A percentile compares a stretch with the other conserved stretches of the same genome.
Conservation (phyloP, 2,797 vertebrate species). For the Coregonus sp. region DNA sequence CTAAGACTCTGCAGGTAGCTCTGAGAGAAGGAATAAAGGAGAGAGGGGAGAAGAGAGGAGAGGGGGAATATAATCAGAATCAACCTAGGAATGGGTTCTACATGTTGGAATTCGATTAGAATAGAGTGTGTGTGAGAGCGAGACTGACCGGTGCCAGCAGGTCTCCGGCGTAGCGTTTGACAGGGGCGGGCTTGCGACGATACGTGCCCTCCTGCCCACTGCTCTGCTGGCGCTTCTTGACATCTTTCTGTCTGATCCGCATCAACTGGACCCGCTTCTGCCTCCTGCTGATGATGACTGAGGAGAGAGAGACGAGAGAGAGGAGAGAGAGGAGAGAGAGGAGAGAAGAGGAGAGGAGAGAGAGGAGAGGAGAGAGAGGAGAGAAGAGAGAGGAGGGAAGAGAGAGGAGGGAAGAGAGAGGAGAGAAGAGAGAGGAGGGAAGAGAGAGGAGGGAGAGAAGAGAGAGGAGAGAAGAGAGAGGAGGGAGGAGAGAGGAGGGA, state of each 20-base stretch:
- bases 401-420: no score
- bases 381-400: no score
- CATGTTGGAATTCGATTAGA: not conserved
- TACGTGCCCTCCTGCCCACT: conserved; percentile 80
- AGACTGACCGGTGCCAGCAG: conserved; percentile 85
- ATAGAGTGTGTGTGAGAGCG: no score
- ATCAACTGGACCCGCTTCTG: conserved; percentile 86
- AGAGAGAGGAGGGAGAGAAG: no score
- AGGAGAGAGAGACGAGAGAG: not conserved
- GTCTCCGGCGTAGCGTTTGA: conserved; percentile 81
- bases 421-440: no score
- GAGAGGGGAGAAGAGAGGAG: not conserved
- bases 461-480: conserved; percentile 1
- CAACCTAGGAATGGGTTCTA: not conserved
- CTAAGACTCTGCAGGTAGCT: conserved; percentile 87
- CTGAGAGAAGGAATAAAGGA: conserved; percentile 53
- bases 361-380: not conserved
- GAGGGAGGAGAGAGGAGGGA: no score
- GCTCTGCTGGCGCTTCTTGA: conserved; percentile 77
- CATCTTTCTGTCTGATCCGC: conserved; percentile 82
- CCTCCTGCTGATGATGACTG: conserved; percentile 80
- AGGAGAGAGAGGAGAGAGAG: not conserved
- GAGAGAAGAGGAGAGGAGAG: no score
- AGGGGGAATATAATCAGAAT: not conserved
- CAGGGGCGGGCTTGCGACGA: conserved; percentile 76